Evolutionary conservation across 2,888 invertebrate species (phyloP), one percentile per base, ranked within the genome.

Genomic region (Parnassius glacialis): DNA sequence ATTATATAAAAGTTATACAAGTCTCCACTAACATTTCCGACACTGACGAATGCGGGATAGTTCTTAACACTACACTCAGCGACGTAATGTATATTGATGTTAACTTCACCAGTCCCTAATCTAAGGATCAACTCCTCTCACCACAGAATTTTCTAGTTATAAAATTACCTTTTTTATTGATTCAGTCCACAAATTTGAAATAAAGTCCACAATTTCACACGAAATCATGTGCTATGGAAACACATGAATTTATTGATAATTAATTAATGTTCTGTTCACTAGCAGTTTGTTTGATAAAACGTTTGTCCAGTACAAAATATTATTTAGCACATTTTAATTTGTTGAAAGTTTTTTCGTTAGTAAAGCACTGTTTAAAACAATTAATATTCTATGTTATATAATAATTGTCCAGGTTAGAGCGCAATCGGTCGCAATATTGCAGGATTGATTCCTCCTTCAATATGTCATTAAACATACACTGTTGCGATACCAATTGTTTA

Each of bases 151-250:
- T 87, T 79, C 86, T 88, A 86, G 86, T 83, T 87, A 87, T 88
- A 87, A 88, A 89, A 90, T 90, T 89, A 89, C 88, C 82, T 83
- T 82, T 58, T 45, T 59, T 77, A 83, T 83, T 81, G 81, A 84
- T 84, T 89, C 80, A 87, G 90, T 91, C 88, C 91, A 90, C 89
- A 82, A 90, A 90, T 90, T 91, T 90, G 84, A 89, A 90, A 90
- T 79, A 83, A 89, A 89, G 91, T 91, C 86, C 90, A 90, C 90
- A 83, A 86, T 85, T 84, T 77, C 86, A 89, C 87, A 81, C 80
- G 74, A 72, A 76, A 75, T 77, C 84, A 76, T 76, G 77, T 74
- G 74, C 72, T 75, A 76, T 73, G 69, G 71, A 74, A 79, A 74
- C 83, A 78, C 80, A 81, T 78, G 78, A 79, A 81, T 76, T 73